Evolutionary conservation across 2,888 invertebrate species (phyloP).

Genomic region (Cylindroiulus punctatus): DNA sequence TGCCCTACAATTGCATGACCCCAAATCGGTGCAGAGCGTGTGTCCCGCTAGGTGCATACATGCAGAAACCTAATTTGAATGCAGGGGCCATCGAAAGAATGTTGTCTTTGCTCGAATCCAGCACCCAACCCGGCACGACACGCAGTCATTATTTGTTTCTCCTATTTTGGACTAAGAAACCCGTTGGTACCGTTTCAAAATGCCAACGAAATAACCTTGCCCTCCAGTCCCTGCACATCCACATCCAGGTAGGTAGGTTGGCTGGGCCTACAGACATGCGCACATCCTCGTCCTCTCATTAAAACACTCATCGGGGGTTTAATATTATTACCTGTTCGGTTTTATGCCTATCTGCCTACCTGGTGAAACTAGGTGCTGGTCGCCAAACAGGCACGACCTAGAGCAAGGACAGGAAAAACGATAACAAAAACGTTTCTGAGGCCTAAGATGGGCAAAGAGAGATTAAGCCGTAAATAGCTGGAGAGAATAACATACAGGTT

Average conservation of each 20-base stretch:
- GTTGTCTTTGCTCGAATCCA: background rate
- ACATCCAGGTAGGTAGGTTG: background rate
- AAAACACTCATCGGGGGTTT: slow-evolving; percentile 20
- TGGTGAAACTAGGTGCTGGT: slow-evolving; percentile 12
- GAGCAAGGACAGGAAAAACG: slow-evolving; percentile 25
- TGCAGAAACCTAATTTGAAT: background rate
- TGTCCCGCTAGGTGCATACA: background rate
- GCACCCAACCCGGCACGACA: background rate
- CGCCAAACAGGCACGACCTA: slow-evolving; percentile 32
- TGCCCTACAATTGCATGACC: background rate
- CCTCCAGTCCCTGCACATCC: background rate
- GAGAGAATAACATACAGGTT: background rate
- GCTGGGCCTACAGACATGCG: slow-evolving; percentile 6
- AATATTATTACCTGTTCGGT: background rate
- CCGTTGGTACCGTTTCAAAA: background rate
- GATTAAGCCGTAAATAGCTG: background rate
- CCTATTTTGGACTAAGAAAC: background rate
- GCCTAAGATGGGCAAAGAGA: slow-evolving; percentile 17
- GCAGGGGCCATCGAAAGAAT: slow-evolving; percentile 7
- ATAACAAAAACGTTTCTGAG: background rate
- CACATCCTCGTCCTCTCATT: slow-evolving; percentile 21
- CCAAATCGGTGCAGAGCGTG: background rate
- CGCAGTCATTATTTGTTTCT: too few relatives aligned
- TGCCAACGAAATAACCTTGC: background rate
- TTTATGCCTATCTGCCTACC: slow-evolving; percentile 8